Conservation (phyloP, 2,797 vertebrate genomes). For the Xyrichtys novacula region DNA sequence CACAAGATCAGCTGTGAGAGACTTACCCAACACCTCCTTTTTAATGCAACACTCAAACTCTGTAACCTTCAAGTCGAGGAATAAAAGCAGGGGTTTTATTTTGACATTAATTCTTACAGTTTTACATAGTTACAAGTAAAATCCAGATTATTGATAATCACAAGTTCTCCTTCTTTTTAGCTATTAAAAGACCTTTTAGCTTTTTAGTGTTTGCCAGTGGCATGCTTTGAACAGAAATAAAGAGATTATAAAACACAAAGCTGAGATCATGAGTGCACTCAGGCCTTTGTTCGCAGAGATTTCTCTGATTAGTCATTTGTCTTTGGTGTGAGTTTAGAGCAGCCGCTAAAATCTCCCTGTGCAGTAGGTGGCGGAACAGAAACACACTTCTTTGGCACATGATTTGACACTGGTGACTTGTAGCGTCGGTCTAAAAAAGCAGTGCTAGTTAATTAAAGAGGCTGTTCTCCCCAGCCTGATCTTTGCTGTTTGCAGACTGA, state of each 20-base stretch:
- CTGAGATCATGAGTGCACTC: background rate
- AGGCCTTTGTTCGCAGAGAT: conserved; percentile 16
- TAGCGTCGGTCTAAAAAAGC: background rate
- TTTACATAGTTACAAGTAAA: background rate
- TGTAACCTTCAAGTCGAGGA: background rate
- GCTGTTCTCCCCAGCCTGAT: background rate
- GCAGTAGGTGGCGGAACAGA: background rate
- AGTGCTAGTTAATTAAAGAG: background rate
- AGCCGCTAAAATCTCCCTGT: background rate
- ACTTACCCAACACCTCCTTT: background rate
- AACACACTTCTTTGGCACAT: background rate
- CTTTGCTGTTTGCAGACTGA: background rate
- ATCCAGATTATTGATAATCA: background rate
- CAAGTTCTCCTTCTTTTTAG: conserved; percentile 8
- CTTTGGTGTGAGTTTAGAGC: background rate
- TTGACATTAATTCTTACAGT: background rate
- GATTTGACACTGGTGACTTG: background rate
- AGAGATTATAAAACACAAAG: conserved; percentile 1
- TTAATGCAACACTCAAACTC: background rate
- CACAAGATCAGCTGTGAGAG: background rate
- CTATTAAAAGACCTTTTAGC: background rate
- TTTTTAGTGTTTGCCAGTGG: conserved; percentile 4
- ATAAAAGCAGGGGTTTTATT: background rate
- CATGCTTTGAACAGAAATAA: background rate
- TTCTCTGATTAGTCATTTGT: conserved; percentile 4